Evolutionary conservation across 2,888 invertebrate genomes (phyloP).

Genomic region (Rhabditoides inermis): DNA sequence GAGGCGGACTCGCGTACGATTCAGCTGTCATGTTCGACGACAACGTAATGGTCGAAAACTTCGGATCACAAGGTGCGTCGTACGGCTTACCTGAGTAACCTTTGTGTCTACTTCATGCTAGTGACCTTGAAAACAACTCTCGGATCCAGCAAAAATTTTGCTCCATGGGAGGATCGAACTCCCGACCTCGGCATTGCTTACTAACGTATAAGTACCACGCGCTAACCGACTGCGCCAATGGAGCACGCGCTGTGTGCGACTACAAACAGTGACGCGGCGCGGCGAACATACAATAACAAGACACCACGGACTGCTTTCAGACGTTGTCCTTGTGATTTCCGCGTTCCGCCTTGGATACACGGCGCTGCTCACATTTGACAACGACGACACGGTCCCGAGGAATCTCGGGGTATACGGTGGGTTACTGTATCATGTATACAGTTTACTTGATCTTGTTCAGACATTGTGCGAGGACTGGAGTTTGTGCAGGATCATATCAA

Average conservation of each 20-base stretch:
- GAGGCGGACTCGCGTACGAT: constrained; percentile 39
- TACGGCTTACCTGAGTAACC: too few relatives aligned
- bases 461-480: constrained; percentile 14
- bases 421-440: too few relatives aligned
- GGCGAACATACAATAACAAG: too few relatives aligned
- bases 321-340: constrained; percentile 29
- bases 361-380: constrained; percentile 21
- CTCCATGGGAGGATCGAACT: too few relatives aligned
- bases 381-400: constrained; percentile 21
- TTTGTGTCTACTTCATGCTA: too few relatives aligned
- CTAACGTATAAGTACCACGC: too few relatives aligned
- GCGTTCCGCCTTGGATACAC: constrained; percentile 35
- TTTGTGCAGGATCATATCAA: constrained; percentile 15
- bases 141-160: too few relatives aligned
- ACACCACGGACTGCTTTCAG: constrained; percentile 11
- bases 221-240: too few relatives aligned
- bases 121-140: neutral
- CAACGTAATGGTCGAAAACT: constrained; percentile 21
- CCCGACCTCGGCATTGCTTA: too few relatives aligned
- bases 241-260: too few relatives aligned
- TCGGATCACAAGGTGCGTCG: constrained; percentile 9
- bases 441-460: too few relatives aligned
- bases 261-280: too few relatives aligned
- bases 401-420: constrained; percentile 34
- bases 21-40: constrained; percentile 46